Evolutionary conservation across 1,140 invertebrate species (phyloP), one percentile per base, ranked within the genome.

Genomic region (Teleopsis dalmanni): DNA sequence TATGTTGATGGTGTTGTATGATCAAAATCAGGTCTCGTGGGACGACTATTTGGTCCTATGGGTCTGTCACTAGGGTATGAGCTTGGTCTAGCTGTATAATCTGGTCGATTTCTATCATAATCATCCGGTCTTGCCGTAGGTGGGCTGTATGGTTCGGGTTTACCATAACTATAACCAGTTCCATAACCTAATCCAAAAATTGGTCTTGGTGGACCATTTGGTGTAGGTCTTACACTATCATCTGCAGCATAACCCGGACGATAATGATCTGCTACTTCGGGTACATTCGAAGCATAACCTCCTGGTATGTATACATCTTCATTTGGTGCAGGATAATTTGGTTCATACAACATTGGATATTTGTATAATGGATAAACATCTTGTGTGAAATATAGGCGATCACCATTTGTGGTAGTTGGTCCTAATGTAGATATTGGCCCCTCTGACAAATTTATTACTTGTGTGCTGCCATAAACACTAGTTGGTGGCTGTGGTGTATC

Each of bases 141-240:
- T 5, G 65, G 64, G 37, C 55, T 54, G 42, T 68, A 68, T 3
- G 57, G 54, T 25, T 64, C 63, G 2, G 66, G 66, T 0, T 53
- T 52, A 1, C 66, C 66, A 49, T 69, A 69, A 41, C 66, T 70
- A n/a, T 70, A 70, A 1, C 65, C 65, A 48, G 63, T 70, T 11
- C 66, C 66, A 19, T 70, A 69, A 10, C 66, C 66, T 40, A 67
- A 45, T 0, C 66, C 66, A 29, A 69, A 69, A 2, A 69, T 57
- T 7, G 66, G 66, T 16, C 60, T 54, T 1, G 59, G 65, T 2
- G 60, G 61, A 8, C 57, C 58, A 18, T 64, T 54, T 0, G 59
- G 54, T 27, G 29, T 8, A 13, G 42, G 44, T 5, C n/a, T 10
- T 21, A 33, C 18, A 3, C 23, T 33, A 7, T 62, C 53, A 5